Conservation (phyloP, 2,888 invertebrate species). For the Trachelus iudaicus region DNA sequence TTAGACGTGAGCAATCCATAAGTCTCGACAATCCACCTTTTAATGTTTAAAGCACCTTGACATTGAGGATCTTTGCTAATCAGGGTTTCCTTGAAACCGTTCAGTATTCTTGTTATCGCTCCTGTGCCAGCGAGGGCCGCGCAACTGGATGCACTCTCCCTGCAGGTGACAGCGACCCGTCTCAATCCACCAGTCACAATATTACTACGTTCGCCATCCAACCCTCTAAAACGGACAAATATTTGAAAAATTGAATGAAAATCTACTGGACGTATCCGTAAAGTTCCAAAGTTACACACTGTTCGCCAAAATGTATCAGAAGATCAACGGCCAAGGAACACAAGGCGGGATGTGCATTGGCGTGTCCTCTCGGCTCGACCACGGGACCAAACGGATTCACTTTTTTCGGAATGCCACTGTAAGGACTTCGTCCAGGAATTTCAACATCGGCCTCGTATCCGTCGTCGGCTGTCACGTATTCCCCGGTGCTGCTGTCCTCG, state of each 20-base stretch:
- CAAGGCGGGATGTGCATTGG: slow-evolving; percentile 71
- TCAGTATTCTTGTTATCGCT: slow-evolving; percentile 60
- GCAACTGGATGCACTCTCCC: slow-evolving; percentile 64
- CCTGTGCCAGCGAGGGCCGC: slow-evolving; percentile 63
- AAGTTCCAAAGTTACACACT: slow-evolving; percentile 56
- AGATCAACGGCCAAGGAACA: slow-evolving; percentile 72
- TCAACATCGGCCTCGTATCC: slow-evolving; percentile 77
- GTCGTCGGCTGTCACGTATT: slow-evolving; percentile 69
- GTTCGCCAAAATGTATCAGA: slow-evolving; percentile 70
- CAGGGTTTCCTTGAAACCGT: slow-evolving; percentile 59
- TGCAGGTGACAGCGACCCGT: slow-evolving; percentile 60
- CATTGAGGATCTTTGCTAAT: slow-evolving; percentile 48
- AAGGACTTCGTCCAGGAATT: slow-evolving; percentile 57
- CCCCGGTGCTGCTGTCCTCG: slow-evolving; percentile 60
- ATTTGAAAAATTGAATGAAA: neutral
- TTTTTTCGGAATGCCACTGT: slow-evolving; percentile 34
- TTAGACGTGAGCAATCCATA: slow-evolving; percentile 8
- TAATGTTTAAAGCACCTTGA: slow-evolving; percentile 43
- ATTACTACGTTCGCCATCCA: slow-evolving; percentile 47
- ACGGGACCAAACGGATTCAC: slow-evolving; percentile 45
- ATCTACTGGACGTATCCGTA: neutral
- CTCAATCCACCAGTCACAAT: slow-evolving; percentile 59
- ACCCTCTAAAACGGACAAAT: slow-evolving; percentile 35
- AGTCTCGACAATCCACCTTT: neutral
- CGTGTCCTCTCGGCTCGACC: slow-evolving; percentile 58